Evolutionary conservation across 2,797 vertebrate genomes (phyloP).

Genomic region (Limosa lapponica): DNA sequence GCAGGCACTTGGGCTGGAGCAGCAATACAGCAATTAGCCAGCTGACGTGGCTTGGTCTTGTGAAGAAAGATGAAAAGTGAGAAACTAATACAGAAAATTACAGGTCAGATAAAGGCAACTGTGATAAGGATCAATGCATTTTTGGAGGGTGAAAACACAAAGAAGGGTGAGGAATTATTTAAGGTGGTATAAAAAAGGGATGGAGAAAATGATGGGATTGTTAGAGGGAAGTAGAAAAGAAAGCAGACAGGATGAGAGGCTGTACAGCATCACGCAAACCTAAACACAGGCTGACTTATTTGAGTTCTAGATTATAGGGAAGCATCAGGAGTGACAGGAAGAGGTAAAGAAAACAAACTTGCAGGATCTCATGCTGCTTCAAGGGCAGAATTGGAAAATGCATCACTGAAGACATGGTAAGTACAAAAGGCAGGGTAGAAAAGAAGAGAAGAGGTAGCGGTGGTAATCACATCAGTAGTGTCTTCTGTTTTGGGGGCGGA

Average conservation of each 20-base stretch:
- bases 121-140: not conserved
- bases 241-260: not conserved
- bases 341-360: not conserved
- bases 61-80: not conserved
- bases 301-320: not conserved
- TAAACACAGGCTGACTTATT: not conserved
- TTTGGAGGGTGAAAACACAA: not conserved
- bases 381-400: not conserved
- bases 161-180: not conserved
- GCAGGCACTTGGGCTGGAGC: not conserved
- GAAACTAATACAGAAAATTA: constrained; percentile 24
- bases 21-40: not conserved
- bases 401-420: not conserved
- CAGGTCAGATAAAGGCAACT: not conserved
- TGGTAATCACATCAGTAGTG: not conserved
- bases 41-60: not conserved
- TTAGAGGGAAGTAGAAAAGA: not conserved
- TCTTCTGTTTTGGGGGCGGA: fast-evolving
- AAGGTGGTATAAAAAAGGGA: not conserved
- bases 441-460: not conserved
- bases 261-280: not conserved
- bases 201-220: not conserved
- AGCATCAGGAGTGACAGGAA: not conserved
- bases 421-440: not conserved
- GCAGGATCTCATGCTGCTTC: not conserved